These are phyloP conservation scores for Chrysolina haemoptera DNA, from an alignment of 2,888 invertebrate genomes.

Conservation along the genomic window DNA sequence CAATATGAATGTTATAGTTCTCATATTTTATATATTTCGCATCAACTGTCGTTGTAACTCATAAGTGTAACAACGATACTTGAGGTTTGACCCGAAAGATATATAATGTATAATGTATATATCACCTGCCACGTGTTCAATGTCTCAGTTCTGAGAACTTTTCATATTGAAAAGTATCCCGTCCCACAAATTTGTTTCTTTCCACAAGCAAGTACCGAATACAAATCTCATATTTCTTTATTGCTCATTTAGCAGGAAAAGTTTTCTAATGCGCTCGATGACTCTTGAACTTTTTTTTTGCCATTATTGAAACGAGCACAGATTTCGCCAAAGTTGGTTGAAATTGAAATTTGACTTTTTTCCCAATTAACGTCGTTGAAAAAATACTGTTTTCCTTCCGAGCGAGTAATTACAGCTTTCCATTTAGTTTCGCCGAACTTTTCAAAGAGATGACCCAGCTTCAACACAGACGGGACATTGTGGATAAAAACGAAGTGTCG, in stretches of 20 bases:
- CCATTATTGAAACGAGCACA: background rate
- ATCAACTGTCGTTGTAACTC: too few species aligned
- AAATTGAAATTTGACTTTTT: background rate
- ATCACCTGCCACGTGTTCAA: too few species aligned
- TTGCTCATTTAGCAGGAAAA: background rate
- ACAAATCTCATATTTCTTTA: background rate
- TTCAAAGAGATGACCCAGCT: background rate
- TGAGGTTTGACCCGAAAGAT: too few species aligned
- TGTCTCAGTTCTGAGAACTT: too few species aligned
- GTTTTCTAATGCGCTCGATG: background rate
- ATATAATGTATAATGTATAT: too few species aligned
- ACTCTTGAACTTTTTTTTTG: background rate
- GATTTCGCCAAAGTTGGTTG: background rate
- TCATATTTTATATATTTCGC: too few species aligned
- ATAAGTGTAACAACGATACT: too few species aligned
- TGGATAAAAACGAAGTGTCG: too few species aligned
- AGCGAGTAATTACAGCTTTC: background rate
- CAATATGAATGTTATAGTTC: too few species aligned
- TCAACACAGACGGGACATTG: background rate
- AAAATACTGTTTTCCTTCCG: background rate
- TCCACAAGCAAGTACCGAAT: background rate
- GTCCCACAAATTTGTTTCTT: too few species aligned
- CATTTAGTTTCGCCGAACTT: too few species aligned
- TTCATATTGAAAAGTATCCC: too few species aligned
- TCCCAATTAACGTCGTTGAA: background rate